Evolutionary conservation across 2,888 invertebrate species (phyloP), one percentile per base, ranked within the genome.

Genomic region (Polydrusus tereticollis): DNA sequence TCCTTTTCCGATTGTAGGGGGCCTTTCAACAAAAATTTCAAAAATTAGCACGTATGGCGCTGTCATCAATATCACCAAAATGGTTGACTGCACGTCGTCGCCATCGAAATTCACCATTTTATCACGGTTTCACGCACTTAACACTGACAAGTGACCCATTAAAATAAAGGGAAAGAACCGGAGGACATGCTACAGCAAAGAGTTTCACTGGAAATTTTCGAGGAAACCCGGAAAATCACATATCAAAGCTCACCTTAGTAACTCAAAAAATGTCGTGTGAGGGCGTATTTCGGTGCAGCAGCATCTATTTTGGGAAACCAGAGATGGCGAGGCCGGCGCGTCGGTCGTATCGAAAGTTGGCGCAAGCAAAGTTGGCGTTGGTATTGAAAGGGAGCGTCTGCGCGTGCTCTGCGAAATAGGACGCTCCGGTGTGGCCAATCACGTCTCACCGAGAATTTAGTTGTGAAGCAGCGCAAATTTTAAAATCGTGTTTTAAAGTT

Each of bases 1-100:
- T 73, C 67, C 62, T 72, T 73, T 50, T 66, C 79, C 79, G 83
- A 83, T 84, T 69, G 84, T 86, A 90, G 90, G 89, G 89, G 89
- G 90, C 90, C 89, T 89, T 88, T 85, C 87, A 86, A 87, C 88
- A 87, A 88, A 38, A 89, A 89, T 89, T 88, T 89, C 85, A 85
- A 86, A 88, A 89, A 89, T 89, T 88, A 89, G 89, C 90, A 89
- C 89, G 86, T 89, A 87, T 88, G 89, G 90, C 90, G 90, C 90
- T 90, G 90, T 87, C 88, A 88, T 89, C 89, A 89, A 73, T 70
- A 59, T 26, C 20, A 68, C 20, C 52, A 71, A 73, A 60, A 75
- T 73, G 75, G 75, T 45, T 12, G 66, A 66, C 47, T 21, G 80
- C 79, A 82, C 81, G 81, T 77, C 76, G 81, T 77, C 72, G 81